These are phyloP conservation scores for Eristalis intricaria DNA, from an alignment of 2,888 invertebrate genomes.

Conservation along the genomic window DNA sequence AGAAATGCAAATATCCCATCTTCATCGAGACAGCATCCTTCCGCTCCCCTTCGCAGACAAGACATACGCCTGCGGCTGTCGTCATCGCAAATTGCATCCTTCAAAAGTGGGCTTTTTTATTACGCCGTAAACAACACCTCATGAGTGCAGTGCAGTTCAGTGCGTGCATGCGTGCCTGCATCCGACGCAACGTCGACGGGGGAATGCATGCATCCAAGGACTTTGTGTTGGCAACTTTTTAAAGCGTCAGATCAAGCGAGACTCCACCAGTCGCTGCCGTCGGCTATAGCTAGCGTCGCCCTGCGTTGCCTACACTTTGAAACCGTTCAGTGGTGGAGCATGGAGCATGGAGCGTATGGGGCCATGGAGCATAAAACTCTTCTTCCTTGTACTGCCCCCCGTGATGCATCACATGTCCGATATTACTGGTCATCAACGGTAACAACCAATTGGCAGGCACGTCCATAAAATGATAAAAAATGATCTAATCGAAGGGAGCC, in stretches of 20 bases:
- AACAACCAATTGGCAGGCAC: conserved; percentile 35
- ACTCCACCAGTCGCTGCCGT: conserved; percentile 32
- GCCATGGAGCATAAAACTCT: no score
- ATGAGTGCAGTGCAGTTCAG: conserved; percentile 53
- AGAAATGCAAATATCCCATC: conserved; percentile 34
- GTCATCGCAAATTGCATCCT: conserved; percentile 71
- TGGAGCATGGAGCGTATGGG: not conserved
- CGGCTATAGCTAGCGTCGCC: conserved; percentile 25
- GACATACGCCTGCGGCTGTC: not conserved
- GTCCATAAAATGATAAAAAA: conserved; percentile 39
- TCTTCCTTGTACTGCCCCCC: not conserved
- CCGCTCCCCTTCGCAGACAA: not conserved
- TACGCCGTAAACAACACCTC: conserved; percentile 67
- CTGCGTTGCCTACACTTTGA: conserved; percentile 9
- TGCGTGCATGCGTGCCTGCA: not conserved
- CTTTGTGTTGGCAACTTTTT: conserved; percentile 50
- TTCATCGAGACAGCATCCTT: conserved; percentile 2
- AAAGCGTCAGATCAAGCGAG: conserved; percentile 33
- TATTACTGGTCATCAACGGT: conserved; percentile 23
- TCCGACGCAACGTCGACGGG: not conserved
- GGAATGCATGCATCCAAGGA: conserved; percentile 34
- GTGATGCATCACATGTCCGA: conserved; percentile 11
- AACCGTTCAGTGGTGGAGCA: not conserved
- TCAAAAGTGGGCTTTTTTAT: conserved; percentile 69
- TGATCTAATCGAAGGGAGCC: conserved; percentile 40